Conservation (phyloP, 1,140 invertebrate species). For the Ephestia elutella region DNA sequence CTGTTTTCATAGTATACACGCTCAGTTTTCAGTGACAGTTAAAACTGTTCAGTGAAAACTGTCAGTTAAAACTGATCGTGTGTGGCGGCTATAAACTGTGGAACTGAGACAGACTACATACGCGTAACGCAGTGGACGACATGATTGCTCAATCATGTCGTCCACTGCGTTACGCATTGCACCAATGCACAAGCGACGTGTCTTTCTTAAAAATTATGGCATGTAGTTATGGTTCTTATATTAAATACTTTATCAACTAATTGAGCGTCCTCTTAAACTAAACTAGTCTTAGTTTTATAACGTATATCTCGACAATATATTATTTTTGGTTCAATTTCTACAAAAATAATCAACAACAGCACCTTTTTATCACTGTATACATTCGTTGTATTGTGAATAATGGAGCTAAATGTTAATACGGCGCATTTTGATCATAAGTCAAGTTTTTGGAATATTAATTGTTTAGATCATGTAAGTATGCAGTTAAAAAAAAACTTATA, state of each 20-base stretch:
- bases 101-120: too few relatives aligned
- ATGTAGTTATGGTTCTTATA: constrained; percentile 23
- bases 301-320: constrained; percentile 40
- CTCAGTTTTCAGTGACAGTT: too few relatives aligned
- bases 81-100: too few relatives aligned
- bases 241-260: constrained; percentile 33
- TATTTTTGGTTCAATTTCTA: constrained; percentile 56
- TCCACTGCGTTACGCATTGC: not conserved
- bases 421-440: not conserved
- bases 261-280: constrained; percentile 52
- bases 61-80: too few relatives aligned
- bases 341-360: constrained; percentile 46
- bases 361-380: constrained; percentile 52
- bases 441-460: too few relatives aligned
- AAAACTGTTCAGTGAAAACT: too few relatives aligned
- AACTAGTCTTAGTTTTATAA: constrained; percentile 23
- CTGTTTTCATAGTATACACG: too few relatives aligned
- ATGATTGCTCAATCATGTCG: too few relatives aligned
- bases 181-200: not conserved
- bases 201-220: constrained; percentile 39
- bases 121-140: too few relatives aligned
- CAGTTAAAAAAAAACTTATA: too few relatives aligned
- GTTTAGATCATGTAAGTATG: too few relatives aligned
- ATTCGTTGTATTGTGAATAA: constrained; percentile 30
- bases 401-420: not conserved